Evolutionary conservation across 2,113 vertebrate genomes (phyloP), one percentile per base, ranked within the genome.

Genomic region (Spea multiplicata): DNA sequence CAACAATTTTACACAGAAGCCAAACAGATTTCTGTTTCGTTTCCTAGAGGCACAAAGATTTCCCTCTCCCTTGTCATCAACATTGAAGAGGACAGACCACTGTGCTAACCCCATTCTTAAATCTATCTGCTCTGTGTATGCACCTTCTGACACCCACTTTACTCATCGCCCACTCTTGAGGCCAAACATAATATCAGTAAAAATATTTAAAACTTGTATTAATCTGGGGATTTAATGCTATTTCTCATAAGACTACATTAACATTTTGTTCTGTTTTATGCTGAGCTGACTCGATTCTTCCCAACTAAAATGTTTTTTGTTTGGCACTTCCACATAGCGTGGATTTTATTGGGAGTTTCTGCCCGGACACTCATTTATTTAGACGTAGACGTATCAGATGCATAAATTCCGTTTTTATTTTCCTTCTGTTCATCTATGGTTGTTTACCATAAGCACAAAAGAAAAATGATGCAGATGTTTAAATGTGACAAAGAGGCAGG

Each of bases 401-500:
- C 44, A 53, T 50, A 73, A 73, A 66, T n/a, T 46, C 68, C 55
- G 30, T 44, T 52, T 53, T 53, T 53, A 3, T 53, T 53, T 53
- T 53, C 44, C 50, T 64, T 47, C 57, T 8, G 50, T 55, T 12
- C 71, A 79, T 73, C 57, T 79, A 72, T 79, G 69, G 69, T 66
- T 50, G 66, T 73, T 79, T 79, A 64, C 48, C 59, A 66, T 79
- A 66, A 73, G 62, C 49, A 55, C 49, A 66, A 71, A 73, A 79
- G 76, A 79, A 73, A 73, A 79, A 79, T 73, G 69, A 73, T 53
- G 61, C 76, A 73, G 69, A 49, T 66, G 69, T 55, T 66, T 62
- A 57, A 72, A 73, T 73, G 61, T 79, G 76, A 79, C 76, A 71
- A 78, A 71, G 68, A 53, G 48, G 59, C 76, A 66, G 76, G 49